Conservation (phyloP, 2,888 invertebrate genomes). For the Antheraea yamamai region DNA sequence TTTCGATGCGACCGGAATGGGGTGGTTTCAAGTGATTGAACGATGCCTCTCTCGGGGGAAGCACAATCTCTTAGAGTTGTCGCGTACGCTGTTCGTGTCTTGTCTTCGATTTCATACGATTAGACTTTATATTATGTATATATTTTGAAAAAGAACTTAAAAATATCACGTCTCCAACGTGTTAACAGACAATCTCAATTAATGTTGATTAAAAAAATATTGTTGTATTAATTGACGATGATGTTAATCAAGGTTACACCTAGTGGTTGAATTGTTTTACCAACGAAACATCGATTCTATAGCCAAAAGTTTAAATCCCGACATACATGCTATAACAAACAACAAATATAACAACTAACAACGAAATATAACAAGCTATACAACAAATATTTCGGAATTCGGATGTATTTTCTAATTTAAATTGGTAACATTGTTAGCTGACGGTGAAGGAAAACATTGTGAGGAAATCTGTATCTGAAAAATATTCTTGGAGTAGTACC, state of each 20-base stretch:
- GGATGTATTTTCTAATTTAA: too few species aligned
- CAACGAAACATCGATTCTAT: too few species aligned
- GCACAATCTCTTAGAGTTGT: background rate
- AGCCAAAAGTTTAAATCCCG: too few species aligned
- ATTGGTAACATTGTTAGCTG: too few species aligned
- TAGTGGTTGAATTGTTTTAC: too few species aligned
- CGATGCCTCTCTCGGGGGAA: background rate
- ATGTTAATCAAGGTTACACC: background rate
- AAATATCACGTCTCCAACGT: background rate
- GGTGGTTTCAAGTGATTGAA: constrained; percentile 3
- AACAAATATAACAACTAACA: too few species aligned
- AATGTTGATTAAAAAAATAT: background rate
- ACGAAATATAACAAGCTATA: too few species aligned
- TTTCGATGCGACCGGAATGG: background rate
- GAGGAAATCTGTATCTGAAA: too few species aligned
- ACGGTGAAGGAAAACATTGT: too few species aligned
- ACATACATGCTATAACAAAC: too few species aligned
- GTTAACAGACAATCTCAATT: background rate
- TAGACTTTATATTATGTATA: background rate
- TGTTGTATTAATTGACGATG: background rate
- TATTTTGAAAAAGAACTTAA: background rate
- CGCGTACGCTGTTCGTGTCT: background rate
- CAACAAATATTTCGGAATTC: too few species aligned
- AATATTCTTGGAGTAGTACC: too few species aligned
- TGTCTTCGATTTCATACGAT: background rate